Percentiles rank a stretch among this genome's conserved stretches.
Conservation (phyloP, 1,140 invertebrate genomes). For the Drosophila novamexicana region DNA sequence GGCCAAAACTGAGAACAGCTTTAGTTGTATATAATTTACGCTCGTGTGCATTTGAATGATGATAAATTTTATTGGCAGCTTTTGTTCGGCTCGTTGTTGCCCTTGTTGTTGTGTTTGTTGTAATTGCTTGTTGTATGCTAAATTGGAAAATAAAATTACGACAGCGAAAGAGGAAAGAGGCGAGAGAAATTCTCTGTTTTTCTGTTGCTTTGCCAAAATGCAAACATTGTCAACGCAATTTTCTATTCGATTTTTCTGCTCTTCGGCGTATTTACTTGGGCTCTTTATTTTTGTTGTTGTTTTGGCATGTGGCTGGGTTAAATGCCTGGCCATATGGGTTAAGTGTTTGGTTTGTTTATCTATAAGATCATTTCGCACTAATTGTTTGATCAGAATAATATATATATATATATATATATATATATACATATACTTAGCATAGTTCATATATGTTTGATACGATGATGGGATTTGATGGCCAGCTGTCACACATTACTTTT, state of each 20-base stretch:
- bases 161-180: slow-evolving; percentile 15
- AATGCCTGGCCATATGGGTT: neutral
- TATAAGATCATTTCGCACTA: neutral
- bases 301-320: slow-evolving; percentile 16
- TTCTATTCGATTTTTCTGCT: slow-evolving; percentile 17
- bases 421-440: neutral
- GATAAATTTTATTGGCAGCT: slow-evolving; percentile 46
- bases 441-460: slow-evolving; percentile 1
- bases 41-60: slow-evolving; percentile 54
- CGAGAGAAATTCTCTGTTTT: slow-evolving; percentile 4
- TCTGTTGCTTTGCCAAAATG: slow-evolving; percentile 52
- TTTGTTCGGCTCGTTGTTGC: slow-evolving; percentile 12
- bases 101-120: slow-evolving; percentile 35
- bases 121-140: slow-evolving; percentile 47
- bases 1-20: neutral
- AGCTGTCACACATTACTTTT: slow-evolving; percentile 18
- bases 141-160: slow-evolving; percentile 66
- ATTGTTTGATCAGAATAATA: neutral
- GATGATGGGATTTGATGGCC: neutral
- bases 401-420: too few relatives aligned
- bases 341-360: slow-evolving; percentile 3
- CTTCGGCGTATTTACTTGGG: slow-evolving; percentile 6
- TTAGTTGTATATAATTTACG: slow-evolving; percentile 25
- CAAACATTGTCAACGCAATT: slow-evolving; percentile 13
- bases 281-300: neutral